Evolutionary conservation across 2,113 vertebrate genomes (phyloP).

Genomic region (Perccottus glenii): DNA sequence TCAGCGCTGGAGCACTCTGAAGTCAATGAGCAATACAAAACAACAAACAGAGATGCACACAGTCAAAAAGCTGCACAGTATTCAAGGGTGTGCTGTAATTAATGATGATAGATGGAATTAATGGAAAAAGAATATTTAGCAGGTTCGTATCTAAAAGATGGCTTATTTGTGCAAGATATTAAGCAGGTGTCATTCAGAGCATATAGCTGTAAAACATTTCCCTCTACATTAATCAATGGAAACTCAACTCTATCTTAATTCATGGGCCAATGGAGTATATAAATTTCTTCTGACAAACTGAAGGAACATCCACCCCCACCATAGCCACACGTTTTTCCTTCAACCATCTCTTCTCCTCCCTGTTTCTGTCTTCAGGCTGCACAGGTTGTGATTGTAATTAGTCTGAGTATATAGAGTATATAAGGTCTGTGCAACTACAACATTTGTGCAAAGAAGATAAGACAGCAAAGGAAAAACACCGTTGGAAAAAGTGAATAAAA

Average conservation of each 20-base stretch:
- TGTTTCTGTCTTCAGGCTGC: constrained; percentile 1
- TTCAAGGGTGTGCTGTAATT: background rate
- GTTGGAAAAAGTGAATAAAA: constrained; percentile 28
- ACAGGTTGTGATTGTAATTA: no score
- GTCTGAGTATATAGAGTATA: no score
- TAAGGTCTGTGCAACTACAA: constrained; percentile 45
- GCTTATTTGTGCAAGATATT: no score
- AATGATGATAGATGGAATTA: constrained; percentile 2
- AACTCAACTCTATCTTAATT: constrained; percentile 73
- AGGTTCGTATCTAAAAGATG: background rate
- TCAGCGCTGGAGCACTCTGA: constrained; percentile 50
- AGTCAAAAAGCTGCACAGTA: constrained; percentile 11
- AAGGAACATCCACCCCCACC: constrained; percentile 37
- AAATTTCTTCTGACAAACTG: constrained; percentile 75
- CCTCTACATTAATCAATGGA: constrained; percentile 81
- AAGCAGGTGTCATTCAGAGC: constrained; percentile 53
- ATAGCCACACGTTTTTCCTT: background rate
- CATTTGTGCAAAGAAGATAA: constrained; percentile 58
- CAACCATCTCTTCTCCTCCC: constrained; percentile 5
- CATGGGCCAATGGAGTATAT: constrained; percentile 68
- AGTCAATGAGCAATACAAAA: constrained; percentile 38
- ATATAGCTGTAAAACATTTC: constrained; percentile 69
- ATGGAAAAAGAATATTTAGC: constrained; percentile 3
- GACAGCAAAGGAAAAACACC: constrained; percentile 8
- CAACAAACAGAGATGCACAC: constrained; percentile 28